phyloP scores from a whole-genome alignment of 2,113 vertebrate species.

The Pionites leucogaster region DNA sequence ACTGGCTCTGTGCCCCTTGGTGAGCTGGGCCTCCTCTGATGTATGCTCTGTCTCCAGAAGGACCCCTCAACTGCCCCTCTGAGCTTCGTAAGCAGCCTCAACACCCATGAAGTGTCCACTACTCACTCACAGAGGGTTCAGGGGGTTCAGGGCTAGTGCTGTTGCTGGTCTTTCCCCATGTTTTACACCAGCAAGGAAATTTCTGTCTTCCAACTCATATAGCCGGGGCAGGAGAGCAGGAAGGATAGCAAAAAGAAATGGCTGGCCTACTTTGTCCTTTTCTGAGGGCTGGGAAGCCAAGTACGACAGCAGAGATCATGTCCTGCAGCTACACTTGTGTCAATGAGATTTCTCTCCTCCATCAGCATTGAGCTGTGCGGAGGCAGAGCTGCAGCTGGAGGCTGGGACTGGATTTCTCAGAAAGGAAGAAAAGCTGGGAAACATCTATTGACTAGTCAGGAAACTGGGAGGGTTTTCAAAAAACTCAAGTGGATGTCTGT shows the following conservation, averaged over 20 bases:
- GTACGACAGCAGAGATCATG: neutral
- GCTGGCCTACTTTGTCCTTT: neutral
- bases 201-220: neutral
- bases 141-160: neutral
- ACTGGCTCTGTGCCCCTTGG: neutral
- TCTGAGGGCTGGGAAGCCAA: neutral
- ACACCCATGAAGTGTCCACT: neutral
- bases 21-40: neutral
- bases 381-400: constrained; percentile 13
- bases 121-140: neutral
- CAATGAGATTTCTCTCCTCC: neutral
- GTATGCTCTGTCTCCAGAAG: neutral
- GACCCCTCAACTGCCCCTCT: neutral
- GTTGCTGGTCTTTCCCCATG: neutral
- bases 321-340: neutral
- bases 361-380: neutral
- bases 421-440: constrained; percentile 65
- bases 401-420: constrained; percentile 46
- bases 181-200: neutral
- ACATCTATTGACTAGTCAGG: neutral
- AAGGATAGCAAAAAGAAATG: neutral
- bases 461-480: constrained; percentile 4
- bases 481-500: constrained; percentile 26
- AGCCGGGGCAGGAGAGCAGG: neutral
- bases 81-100: neutral